Base-by-base conservation (phyloP, 2,113 vertebrate species). In the Phalacrocorax pelagicus region DNA sequence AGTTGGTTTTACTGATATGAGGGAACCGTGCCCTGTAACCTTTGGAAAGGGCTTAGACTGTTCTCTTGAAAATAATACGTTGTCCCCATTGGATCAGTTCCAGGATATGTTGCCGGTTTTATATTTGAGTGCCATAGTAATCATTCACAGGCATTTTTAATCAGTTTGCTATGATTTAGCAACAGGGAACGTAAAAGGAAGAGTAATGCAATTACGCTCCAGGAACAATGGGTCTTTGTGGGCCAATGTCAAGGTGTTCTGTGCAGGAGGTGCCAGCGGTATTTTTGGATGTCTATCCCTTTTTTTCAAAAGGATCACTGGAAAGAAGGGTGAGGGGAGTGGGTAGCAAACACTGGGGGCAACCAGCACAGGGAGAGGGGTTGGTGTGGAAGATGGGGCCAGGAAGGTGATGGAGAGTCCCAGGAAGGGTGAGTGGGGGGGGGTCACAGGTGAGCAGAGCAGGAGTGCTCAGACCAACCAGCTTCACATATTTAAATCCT, bases 331-430 rank as follows among this genome's bases (percentile, higher is more conserved):
- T 58, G 40, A 78, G 40, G n/a, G 22, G 57, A 46, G 49, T 23
- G n/a, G 11, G 32, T 16, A 62, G 36, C 4, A 3, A 88, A 42
- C 15, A 10, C 6, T 0, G 0, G 21, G 57, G 32, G 24, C 19
- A 22, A 9, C 7, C 0, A 0, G 54, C 26, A 55, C 9, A 24
- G 27, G 18, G 42, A 12, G 10, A 36, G 44, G 30, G 7, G 3
- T 4, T 65, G 38, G 17, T 17, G 13, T 82, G 30, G 55, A 81
- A 55, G 59, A 5, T 49, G 36, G 7, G 7, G 12, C 7, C 1
- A 10, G 44, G 12, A 58, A 10, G 5, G 4, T 30, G 23, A 46
- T 46, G 34, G 9, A 88, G 72, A 59, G 19, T 4, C 15, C 11
- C 13, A 54, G 14, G 4, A n/a, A 67, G 22, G 27, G 32, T 1